phyloP scores from a whole-genome alignment of 2,888 invertebrate genomes.

The Aproaerema taeniolella region DNA sequence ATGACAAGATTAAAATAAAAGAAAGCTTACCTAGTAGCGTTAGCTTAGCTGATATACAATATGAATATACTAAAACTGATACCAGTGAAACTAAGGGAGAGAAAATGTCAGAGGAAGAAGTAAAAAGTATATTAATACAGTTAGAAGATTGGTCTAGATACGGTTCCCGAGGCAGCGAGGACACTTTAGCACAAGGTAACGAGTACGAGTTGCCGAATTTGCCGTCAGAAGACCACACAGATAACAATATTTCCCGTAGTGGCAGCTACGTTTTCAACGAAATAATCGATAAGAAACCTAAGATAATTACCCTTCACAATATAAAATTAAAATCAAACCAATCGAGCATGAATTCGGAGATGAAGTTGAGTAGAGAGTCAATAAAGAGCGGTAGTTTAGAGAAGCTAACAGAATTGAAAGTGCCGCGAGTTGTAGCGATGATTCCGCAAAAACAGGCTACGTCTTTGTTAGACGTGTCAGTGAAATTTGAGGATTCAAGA shows the following conservation, averaged over 20 bases:
- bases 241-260: constrained; percentile 29
- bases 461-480: constrained; percentile 23
- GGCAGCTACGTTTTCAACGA: constrained; percentile 67
- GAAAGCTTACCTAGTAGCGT: constrained; percentile 50
- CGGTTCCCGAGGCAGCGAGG: constrained; percentile 66
- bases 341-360: constrained; percentile 41
- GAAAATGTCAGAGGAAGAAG: constrained; percentile 63
- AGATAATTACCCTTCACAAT: constrained; percentile 64
- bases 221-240: constrained; percentile 56
- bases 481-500: constrained; percentile 17
- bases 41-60: constrained; percentile 62
- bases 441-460: constrained; percentile 26
- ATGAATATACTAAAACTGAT: constrained; percentile 48
- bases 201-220: constrained; percentile 66
- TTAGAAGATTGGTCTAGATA: constrained; percentile 70
- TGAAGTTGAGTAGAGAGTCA: constrained; percentile 37
- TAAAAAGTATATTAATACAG: constrained; percentile 65
- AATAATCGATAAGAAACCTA: constrained; percentile 67
- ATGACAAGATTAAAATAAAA: constrained; percentile 35
- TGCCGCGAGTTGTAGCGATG: constrained; percentile 34
- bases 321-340: constrained; percentile 53
- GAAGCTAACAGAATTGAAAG: constrained; percentile 29
- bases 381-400: constrained; percentile 39
- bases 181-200: constrained; percentile 65
- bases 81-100: constrained; percentile 44